phyloP scores from a whole-genome alignment of 2,797 vertebrate species.

The Molothrus aeneus region DNA sequence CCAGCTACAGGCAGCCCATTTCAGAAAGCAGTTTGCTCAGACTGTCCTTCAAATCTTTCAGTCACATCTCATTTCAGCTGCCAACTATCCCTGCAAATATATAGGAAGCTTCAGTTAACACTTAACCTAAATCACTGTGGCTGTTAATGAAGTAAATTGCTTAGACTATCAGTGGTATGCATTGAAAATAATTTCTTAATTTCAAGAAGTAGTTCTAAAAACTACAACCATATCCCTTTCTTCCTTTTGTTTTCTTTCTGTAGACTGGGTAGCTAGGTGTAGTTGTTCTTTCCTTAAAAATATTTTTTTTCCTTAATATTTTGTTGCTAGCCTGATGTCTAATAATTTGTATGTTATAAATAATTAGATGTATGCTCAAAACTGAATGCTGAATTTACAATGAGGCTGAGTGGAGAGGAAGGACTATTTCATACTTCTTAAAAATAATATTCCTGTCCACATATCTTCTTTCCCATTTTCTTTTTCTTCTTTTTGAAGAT shows the following conservation, averaged over 20 bases:
- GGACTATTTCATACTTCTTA: not conserved
- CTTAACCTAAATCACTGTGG: not conserved
- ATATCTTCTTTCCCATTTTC: fast-evolving
- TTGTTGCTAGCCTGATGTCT: not conserved
- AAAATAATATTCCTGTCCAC: not conserved
- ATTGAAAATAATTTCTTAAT: not conserved
- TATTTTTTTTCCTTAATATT: not conserved
- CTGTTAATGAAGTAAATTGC: not conserved
- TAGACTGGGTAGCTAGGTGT: not conserved
- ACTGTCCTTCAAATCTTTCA: not conserved
- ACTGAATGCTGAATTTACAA: not conserved
- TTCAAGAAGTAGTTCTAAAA: not conserved
- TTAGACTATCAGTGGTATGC: not conserved
- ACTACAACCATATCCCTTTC: not conserved
- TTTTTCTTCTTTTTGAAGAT: not conserved
- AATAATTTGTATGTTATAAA: not conserved
- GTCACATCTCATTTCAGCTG: not conserved
- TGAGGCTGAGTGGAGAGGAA: not conserved
- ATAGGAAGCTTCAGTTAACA: not conserved
- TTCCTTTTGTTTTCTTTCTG: not conserved
- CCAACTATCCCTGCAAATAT: not conserved
- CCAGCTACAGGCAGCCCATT: not conserved
- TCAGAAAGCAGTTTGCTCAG: not conserved
- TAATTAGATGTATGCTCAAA: not conserved
- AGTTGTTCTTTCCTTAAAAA: not conserved